Percentiles rank a stretch among this genome's conserved stretches.
Conservation (phyloP, 2,888 invertebrate genomes). For the Prosapia bicincta region DNA sequence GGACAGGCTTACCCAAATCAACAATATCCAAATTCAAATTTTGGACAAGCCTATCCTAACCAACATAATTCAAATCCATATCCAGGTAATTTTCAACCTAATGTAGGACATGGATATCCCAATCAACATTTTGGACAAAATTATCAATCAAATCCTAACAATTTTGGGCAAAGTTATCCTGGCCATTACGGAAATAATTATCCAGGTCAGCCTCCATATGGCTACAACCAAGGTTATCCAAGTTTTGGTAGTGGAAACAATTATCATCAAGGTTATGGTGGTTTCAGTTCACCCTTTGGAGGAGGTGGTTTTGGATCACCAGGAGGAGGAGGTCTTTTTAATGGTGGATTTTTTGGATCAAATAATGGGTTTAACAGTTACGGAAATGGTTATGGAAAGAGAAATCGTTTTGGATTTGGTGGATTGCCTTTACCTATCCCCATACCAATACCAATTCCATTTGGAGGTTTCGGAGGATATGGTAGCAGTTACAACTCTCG, state of each 20-base stretch:
- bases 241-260: neutral
- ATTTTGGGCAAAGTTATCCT: neutral
- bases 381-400: neutral
- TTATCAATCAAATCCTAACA: neutral
- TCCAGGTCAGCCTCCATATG: neutral
- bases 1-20: neutral
- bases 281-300: neutral
- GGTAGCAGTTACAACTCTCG: neutral
- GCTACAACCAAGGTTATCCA: neutral
- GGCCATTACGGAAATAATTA: neutral
- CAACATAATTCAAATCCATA: neutral
- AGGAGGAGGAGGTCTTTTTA: neutral
- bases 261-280: neutral
- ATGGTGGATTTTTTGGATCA: neutral
- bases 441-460: neutral
- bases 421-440: neutral
- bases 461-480: neutral
- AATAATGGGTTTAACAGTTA: neutral
- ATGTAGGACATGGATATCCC: neutral
- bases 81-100: neutral
- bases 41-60: neutral
- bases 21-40: neutral
- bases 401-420: neutral
- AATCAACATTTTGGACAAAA: neutral
- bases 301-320: neutral